Evolutionary conservation across 2,888 invertebrate species (phyloP), one percentile per base, ranked within the genome.

Genomic region (Ophion ventricosus): DNA sequence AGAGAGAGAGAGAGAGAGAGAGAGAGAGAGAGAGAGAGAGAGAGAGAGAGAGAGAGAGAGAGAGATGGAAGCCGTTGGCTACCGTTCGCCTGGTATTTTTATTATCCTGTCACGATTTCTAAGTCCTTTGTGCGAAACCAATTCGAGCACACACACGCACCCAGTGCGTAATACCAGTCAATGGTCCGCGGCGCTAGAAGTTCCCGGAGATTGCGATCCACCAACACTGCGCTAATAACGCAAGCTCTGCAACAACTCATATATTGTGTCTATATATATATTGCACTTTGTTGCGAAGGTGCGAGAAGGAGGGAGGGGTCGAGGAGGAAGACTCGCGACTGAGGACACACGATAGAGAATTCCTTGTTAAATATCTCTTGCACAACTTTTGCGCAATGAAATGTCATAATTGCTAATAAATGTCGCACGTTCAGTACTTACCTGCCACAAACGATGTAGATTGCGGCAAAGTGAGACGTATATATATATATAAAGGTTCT

Each of bases 361-460:
- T 83, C 78, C 78, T 40, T 64, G 54, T 26, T 49, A 75, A 80
- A 80, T 83, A 81, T 81, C 83, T 85, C 79, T 61, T 43, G 78
- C 25, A 76, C 61, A 61, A 85, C 66, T 83, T 79, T 85, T 85
- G 73, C 85, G 83, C 85, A 81, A 85, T 85, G 70, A 83, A 85
- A 85, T 85, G 83, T 85, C 85, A 85, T 85, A 83, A 85, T 83
- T 83, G 81, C 66, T 80, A 75, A 83, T 83, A 83, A 80, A 83
- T 73, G 83, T 85, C 75, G 64, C 83, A 81, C 83, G 83, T 83
- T 75, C 83, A 77, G 83, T 79, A 81, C 83, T 80, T 74, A 80
- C 79, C 78, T 75, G 75, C 75, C 77, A 57, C 85, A 66, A 85
- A 66, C 66, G 78, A 81, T 57, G 49, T 56, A 54, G 83, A 83